Evolutionary conservation across 2,888 invertebrate genomes (phyloP).

Genomic region (Andrena bicolor): DNA sequence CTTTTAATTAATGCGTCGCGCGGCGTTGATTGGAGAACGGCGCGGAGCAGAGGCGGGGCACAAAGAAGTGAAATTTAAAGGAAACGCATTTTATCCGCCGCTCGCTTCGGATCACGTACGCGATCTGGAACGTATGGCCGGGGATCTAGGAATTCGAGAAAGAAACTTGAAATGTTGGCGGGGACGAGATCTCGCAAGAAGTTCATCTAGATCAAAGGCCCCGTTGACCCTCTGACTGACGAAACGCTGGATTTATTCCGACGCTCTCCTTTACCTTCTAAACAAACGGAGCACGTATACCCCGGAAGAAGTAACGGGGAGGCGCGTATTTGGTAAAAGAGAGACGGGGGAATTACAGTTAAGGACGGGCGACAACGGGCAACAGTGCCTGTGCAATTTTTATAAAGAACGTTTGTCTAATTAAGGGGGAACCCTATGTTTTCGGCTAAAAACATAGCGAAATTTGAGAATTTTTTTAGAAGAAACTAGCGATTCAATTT

Average conservation of each 20-base stretch:
- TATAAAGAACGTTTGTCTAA: background rate
- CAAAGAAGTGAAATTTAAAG: conserved; percentile 50
- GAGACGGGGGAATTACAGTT: conserved; percentile 18
- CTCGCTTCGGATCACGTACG: conserved; percentile 59
- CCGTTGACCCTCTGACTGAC: conserved; percentile 66
- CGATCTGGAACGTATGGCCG: conserved; percentile 55
- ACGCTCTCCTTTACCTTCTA: conserved; percentile 48
- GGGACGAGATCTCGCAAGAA: conserved; percentile 62
- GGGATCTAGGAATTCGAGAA: conserved; percentile 73
- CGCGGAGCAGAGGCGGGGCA: background rate
- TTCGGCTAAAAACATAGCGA: too few species aligned
- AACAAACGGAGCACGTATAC: conserved; percentile 53
- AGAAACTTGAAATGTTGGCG: conserved; percentile 68
- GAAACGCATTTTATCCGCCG: conserved; percentile 39
- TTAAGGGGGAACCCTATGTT: too few species aligned
- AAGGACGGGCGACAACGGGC: conserved; percentile 5
- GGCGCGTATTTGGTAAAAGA: conserved; percentile 15
- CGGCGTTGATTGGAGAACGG: conserved; percentile 33
- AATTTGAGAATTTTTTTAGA: too few species aligned
- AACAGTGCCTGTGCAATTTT: background rate
- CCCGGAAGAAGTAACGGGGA: conserved; percentile 43
- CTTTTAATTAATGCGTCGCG: conserved; percentile 35
- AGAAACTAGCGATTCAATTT: too few species aligned
- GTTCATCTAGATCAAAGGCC: conserved; percentile 72
- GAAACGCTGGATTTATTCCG: conserved; percentile 63